Evolutionary conservation across 1,140 invertebrate genomes (phyloP).

Genomic region (Hyles euphorbiae): DNA sequence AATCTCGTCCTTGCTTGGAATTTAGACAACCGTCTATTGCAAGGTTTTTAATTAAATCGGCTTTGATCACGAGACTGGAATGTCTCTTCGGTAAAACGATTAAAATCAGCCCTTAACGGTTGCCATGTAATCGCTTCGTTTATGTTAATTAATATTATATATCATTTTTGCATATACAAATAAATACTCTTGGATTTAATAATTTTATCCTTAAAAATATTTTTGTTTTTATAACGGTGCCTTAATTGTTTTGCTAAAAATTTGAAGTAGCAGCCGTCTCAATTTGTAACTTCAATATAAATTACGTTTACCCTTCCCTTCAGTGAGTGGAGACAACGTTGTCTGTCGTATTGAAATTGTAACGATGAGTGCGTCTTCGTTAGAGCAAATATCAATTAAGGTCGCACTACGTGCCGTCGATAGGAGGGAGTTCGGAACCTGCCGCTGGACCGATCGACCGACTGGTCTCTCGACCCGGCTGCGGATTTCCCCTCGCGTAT

Average conservation of each 20-base stretch:
- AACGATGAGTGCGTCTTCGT: conserved; percentile 40
- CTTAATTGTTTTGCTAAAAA: no score
- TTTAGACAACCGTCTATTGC: conserved; percentile 59
- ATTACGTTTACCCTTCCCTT: background rate
- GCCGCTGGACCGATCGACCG: conserved; percentile 16
- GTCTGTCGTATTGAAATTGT: conserved; percentile 36
- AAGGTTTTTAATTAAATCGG: conserved; percentile 65
- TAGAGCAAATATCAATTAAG: conserved; percentile 63
- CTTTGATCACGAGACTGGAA: conserved; percentile 62
- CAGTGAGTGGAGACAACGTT: conserved; percentile 5
- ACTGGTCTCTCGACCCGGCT: conserved; percentile 1
- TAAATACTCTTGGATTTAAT: no score
- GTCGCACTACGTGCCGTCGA: conserved; percentile 39
- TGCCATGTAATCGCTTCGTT: conserved; percentile 28
- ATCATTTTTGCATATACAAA: no score
- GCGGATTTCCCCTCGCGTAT: conserved; percentile 1
- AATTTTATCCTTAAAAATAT: no score
- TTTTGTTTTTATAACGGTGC: no score
- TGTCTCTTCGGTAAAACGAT: conserved; percentile 56
- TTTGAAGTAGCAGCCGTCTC: background rate
- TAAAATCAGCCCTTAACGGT: conserved; percentile 55
- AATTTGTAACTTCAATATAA: conserved; percentile 1
- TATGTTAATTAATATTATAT: background rate
- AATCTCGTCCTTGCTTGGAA: conserved; percentile 51
- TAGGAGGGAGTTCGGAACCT: conserved; percentile 34